Evolutionary conservation across 2,113 vertebrate genomes (phyloP).

Genomic region (Gracilinanus agilis): DNA sequence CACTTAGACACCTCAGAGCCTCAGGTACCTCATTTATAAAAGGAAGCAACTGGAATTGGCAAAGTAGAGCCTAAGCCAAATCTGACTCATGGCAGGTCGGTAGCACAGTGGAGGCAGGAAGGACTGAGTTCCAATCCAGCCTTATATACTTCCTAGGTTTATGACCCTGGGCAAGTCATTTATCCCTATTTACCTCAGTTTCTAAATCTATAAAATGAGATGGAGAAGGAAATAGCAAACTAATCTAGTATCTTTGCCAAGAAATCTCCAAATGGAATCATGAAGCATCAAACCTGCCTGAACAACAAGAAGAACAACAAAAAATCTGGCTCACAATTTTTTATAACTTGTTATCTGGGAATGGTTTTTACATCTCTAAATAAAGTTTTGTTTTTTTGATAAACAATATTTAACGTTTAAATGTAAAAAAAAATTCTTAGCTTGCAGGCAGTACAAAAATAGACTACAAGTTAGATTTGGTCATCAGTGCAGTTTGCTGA

Average conservation of each 20-base stretch:
- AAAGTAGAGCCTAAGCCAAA: not conserved
- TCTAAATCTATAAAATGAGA: no score
- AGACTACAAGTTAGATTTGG: not conserved
- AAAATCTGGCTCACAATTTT: not conserved
- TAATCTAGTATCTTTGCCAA: no score
- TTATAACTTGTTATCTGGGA: not conserved
- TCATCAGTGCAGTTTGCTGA: not conserved
- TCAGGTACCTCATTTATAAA: not conserved
- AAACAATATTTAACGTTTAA: not conserved
- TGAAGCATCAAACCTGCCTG: no score
- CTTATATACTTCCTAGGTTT: no score
- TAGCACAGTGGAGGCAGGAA: no score
- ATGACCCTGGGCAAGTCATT: no score
- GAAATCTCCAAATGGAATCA: no score
- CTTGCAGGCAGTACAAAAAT: not conserved
- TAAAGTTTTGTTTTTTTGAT: not conserved
- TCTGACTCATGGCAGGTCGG: no score
- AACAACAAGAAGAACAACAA: no score
- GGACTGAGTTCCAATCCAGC: no score
- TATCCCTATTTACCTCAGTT: no score
- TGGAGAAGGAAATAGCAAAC: no score
- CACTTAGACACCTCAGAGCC: not conserved
- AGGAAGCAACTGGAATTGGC: not conserved
- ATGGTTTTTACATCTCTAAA: not conserved
- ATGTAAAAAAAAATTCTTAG: not conserved